Evolutionary conservation across 2,888 invertebrate species (phyloP), one percentile per base, ranked within the genome.

Genomic region (Ephialtes manifestator): DNA sequence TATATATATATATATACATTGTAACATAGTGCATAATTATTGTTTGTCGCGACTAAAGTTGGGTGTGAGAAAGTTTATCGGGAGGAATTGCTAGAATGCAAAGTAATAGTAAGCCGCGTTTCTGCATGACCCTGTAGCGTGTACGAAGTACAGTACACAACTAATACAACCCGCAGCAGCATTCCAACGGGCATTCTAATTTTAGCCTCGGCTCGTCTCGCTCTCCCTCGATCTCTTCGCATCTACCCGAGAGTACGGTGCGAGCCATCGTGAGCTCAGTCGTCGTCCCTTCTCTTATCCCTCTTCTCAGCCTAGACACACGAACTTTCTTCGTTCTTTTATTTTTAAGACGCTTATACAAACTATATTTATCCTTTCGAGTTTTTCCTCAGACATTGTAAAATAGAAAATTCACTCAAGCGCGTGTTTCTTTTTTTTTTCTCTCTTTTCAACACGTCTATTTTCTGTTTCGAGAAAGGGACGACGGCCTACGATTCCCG

Each of bases 161-260:
- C 71, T 63, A 78, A 72, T 79, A 83, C 53, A 77, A 79, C 55
- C 55, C 76, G 46, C 81, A 80, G 78, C 81, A 76, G 85, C 83
- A 87, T 87, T 87, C 87, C 92, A 92, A 91, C 90, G 91, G 89
- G 88, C 92, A 91, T 91, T 92, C 92, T 92, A 92, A 92, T 92
- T 92, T 92, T 92, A 92, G 92, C 88, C 86, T 86, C 87, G 65
- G 76, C 84, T 72, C 83, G 82, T 87, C 85, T 65, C 71, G 72
- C 55, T 82, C 88, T 83, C 72, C 60, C 65, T 70, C 53, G 18
- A 78, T 81, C 84, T 81, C 70, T 67, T 67, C 67, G 81, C 81
- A 81, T 68, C 55, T 55, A 74, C 65, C 55, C 13, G 35, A 24
- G 24, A 58, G 20, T 31, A 43, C 46, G 60, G 46, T 20, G 24